A percentile compares a stretch with the other conserved stretches of the same genome.
phyloP scores from a whole-genome alignment of 2,797 vertebrate genomes.

The Sebastes hopkinsi region DNA sequence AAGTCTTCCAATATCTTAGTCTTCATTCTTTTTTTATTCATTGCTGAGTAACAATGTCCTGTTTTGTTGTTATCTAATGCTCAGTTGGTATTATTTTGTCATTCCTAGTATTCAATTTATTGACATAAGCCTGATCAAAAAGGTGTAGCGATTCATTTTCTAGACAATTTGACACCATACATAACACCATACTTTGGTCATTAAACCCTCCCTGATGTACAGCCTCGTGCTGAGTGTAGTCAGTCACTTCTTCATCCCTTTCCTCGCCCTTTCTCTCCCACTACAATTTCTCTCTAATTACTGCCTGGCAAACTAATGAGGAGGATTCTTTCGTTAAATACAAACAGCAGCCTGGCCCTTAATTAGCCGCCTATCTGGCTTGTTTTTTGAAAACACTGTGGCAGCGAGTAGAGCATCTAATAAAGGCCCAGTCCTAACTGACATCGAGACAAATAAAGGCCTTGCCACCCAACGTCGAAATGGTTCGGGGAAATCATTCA shows the following conservation, averaged over 20 bases:
- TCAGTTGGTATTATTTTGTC: background rate
- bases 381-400: conserved; percentile 66
- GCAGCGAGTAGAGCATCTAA: conserved; percentile 25
- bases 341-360: conserved; percentile 68
- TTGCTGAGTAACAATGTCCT: background rate
- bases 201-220: conserved; percentile 12
- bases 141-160: background rate
- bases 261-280: background rate
- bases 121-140: background rate
- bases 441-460: conserved; percentile 35
- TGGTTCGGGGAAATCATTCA: background rate
- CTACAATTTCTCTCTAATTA: conserved; percentile 58
- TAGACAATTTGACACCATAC: background rate
- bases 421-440: conserved; percentile 30
- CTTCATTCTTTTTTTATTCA: background rate
- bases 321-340: conserved; percentile 61
- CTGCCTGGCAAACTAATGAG: conserved; percentile 64
- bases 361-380: conserved; percentile 65
- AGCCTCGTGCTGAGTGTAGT: conserved; percentile 19
- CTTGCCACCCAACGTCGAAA: background rate
- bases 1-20: background rate
- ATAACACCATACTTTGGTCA: background rate
- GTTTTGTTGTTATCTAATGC: background rate
- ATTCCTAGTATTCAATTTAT: background rate
- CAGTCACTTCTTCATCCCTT: conserved; percentile 35